Conservation (phyloP, 2,113 vertebrate genomes). For the Hyperopisus bebe region DNA sequence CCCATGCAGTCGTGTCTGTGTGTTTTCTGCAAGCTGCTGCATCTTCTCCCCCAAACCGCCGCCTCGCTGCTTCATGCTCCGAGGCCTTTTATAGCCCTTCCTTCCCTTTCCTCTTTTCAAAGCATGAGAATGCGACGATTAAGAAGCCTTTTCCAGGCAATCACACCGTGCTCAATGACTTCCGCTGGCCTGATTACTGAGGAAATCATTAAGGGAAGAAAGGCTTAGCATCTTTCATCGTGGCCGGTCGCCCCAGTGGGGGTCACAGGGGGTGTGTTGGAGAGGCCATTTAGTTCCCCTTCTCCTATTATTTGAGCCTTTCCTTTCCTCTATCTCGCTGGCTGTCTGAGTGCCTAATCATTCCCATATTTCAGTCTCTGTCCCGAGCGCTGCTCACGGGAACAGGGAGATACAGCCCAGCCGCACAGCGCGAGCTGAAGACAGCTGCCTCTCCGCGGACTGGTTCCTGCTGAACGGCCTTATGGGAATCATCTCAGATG, state of each 20-base stretch:
- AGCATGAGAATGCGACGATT: conserved; percentile 23
- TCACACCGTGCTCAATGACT: conserved; percentile 45
- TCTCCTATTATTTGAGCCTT: conserved; percentile 36
- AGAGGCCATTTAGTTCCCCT: conserved; percentile 38
- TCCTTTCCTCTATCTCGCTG: conserved; percentile 38
- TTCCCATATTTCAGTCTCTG: conserved; percentile 40
- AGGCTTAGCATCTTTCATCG: conserved; percentile 47
- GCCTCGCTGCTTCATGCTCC: neutral
- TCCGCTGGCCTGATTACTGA: conserved; percentile 51
- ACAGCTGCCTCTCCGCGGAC: neutral
- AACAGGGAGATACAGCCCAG: neutral
- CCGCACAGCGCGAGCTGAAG: neutral
- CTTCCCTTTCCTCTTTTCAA: conserved; percentile 12
- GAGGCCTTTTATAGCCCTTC: neutral
- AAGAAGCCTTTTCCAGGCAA: conserved; percentile 41
- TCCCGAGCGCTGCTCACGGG: conserved; percentile 10
- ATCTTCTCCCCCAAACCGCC: neutral
- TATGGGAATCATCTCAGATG: conserved; percentile 20
- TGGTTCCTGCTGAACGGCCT: neutral
- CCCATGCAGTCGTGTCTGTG: neutral
- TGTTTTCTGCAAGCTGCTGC: neutral
- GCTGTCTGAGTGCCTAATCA: conserved; percentile 39
- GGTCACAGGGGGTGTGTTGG: conserved; percentile 43
- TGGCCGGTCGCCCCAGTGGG: conserved; percentile 38
- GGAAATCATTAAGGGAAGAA: conserved; percentile 52